Evolutionary conservation across 2,113 vertebrate genomes (phyloP).

Genomic region (Oenanthe melanoleuca): DNA sequence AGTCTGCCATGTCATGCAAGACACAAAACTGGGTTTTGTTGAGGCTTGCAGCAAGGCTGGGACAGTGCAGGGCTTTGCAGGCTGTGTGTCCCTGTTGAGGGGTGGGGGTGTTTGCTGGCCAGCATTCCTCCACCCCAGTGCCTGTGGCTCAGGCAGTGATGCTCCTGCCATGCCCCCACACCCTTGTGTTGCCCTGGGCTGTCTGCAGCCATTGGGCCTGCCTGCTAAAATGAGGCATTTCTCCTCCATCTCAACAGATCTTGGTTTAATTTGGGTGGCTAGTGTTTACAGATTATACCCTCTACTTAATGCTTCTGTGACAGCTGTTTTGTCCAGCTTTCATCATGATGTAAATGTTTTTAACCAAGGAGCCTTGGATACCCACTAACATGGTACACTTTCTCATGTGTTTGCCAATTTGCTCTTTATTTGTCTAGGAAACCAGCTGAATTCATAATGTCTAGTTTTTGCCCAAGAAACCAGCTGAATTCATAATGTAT

Average conservation of each 20-base stretch:
- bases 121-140: neutral
- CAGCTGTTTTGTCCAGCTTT: slow-evolving; percentile 24
- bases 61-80: neutral
- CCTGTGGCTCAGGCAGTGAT: neutral
- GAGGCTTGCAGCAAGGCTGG: neutral
- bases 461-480: neutral
- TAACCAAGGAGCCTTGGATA: neutral
- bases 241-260: neutral
- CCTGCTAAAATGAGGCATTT: neutral
- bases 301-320: neutral
- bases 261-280: neutral
- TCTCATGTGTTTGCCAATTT: neutral
- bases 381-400: neutral
- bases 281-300: neutral
- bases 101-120: neutral
- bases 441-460: neutral
- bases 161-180: neutral
- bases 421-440: neutral
- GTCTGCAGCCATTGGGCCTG: rapidly evolving
- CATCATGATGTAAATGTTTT: slow-evolving; percentile 21
- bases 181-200: neutral
- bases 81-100: neutral
- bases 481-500: neutral
- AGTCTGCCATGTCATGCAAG: neutral
- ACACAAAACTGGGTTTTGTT: neutral